Base-by-base conservation (phyloP, 2,113 vertebrate genomes). In the Limanda limanda region DNA sequence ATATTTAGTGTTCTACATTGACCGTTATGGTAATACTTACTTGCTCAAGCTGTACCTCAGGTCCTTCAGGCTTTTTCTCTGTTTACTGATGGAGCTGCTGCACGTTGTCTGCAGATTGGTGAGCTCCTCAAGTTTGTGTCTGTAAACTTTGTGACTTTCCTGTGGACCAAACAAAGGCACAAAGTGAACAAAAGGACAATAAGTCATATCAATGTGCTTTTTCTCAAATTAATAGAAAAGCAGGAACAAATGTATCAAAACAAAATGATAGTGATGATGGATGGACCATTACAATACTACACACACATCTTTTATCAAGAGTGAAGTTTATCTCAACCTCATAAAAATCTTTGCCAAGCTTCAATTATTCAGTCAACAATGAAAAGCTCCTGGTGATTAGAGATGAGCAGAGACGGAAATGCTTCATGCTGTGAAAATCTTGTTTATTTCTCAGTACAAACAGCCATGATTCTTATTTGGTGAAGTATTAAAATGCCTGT, bases 71-170 rank as follows among this genome's bases (percentile, higher is more conserved):
- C 93, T 91, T 82, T 95, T 95, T 89, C 97, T 97, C 84, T 99
- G 98, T 82, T 96, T 96, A 69, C 89, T 91, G 85, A 99, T 97
- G 73, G 95, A 95, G 24, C 84, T 88, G 89, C 95, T 98, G 83
- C 97, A 99, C 6, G 93, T 87, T 0, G 90, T 81, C 92, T 99
- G 98, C 52, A 99, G 93, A 11, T 87, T 94, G 0, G 94, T 97
- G 75, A 99, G 94, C 81, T 99, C 97, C 78, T 98, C 97, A 7
- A 99, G 93, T 81, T 98, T 99, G 79, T 98, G 97, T 79, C 90
- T 93, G 90, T 99, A 99, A 42, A 96, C 84, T 90, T 97, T 98
- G 91, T 99, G 97, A 0, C 95, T 96, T 93, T 98, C 98, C 98
- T 99, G 70, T 7, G 55, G 56, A 81, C 57, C 5, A 79, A 61